phyloP scores from a whole-genome alignment of 2,797 vertebrate species.

The Threskiornis aethiopicus region DNA sequence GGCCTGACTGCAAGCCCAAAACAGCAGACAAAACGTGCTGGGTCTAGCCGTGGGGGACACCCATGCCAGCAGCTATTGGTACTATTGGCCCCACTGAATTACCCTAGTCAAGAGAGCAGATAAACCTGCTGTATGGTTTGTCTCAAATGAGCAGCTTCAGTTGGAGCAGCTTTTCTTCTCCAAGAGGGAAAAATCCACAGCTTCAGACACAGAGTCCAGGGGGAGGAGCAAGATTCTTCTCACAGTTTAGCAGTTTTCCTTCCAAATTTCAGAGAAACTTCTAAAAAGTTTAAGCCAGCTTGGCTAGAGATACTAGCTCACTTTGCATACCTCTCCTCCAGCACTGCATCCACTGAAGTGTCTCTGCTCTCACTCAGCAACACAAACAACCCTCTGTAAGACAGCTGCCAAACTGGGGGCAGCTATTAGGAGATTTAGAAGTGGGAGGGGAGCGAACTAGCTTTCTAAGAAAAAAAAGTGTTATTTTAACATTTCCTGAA shows the following conservation, averaged over 20 bases:
- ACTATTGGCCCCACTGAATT: not conserved
- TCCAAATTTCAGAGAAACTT: constrained; percentile 20
- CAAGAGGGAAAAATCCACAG: not conserved
- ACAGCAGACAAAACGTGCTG: not conserved
- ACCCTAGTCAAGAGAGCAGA: not conserved
- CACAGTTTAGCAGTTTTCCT: constrained; percentile 11
- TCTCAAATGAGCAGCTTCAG: not conserved
- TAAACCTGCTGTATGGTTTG: not conserved
- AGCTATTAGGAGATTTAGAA: constrained; percentile 40
- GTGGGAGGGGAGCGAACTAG: constrained; percentile 33
- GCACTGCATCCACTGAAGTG: not conserved
- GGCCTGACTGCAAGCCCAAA: not conserved
- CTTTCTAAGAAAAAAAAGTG: constrained; percentile 75
- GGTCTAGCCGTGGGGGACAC: not conserved
- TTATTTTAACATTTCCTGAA: constrained; percentile 74
- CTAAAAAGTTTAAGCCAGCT: not conserved
- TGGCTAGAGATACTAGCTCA: not conserved
- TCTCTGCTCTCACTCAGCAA: constrained; percentile 34
- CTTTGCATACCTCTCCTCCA: not conserved
- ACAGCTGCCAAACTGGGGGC: constrained; percentile 44
- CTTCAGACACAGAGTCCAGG: not conserved
- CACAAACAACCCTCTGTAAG: constrained; percentile 32
- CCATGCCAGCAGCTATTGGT: not conserved
- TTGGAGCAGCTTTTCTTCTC: not conserved
- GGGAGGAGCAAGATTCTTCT: not conserved